Evolutionary conservation across 2,888 invertebrate species (phyloP), one percentile per base, ranked within the genome.

Genomic region (Diplolepis rosae): DNA sequence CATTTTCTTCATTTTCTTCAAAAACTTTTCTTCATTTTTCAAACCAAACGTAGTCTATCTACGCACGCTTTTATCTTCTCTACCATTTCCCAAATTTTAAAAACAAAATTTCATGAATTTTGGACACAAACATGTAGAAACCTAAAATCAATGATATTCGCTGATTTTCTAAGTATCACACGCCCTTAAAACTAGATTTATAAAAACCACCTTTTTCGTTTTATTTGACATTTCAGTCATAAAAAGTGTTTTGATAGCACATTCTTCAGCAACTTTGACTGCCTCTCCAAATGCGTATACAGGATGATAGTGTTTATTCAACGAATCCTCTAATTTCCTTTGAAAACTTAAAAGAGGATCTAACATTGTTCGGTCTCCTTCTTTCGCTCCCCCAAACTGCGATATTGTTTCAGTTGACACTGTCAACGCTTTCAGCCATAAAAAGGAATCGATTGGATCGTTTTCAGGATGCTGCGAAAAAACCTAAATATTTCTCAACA

Each of bases 281-380:
- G 87, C 89, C 18, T 79, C 68, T 9, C 86, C 88, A 67, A 90
- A 88, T 48, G 88, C 85, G 42, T 85, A 80, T 18, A 90, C 74
- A 28, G 78, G 79, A 52, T 82, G 70, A 48, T 70, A 66, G 11
- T 78, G 80, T 28, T 45, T 27, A n/a, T 30, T 65, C 30, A 84
- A 77, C 56, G 80, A 75, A 18, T 82, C 74, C 73, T 79, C 77
- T n/a, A 88, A 77, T 13, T 77, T 75, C 42, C 68, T 70, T 48
- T 83, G 79, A 30, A 85, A 87, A 13, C 81, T 78, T 52, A 80
- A 75, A 39, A 90, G 77, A 28, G 89, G 86, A 77, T 88, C 88
- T 75, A 94, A 92, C 93, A 95, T 92, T 13, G 94, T 94, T 75
- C 94, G 90, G 82, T 95, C 93, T 0, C 94, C 94, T 5, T 91